Conservation (phyloP, 2,888 invertebrate species). For the Tenthredo amoena region DNA sequence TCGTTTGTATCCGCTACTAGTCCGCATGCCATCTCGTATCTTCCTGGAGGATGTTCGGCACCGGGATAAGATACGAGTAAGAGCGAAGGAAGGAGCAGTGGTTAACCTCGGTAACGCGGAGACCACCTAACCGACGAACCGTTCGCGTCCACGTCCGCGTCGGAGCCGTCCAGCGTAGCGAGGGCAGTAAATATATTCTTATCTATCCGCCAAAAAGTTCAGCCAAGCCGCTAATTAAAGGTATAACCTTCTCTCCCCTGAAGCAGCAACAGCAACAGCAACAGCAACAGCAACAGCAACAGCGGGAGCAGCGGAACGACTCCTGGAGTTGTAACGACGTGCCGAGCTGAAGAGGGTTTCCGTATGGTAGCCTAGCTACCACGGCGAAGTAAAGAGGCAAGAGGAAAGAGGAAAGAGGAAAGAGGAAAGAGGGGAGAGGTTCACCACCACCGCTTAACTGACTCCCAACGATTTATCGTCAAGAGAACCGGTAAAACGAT, state of each 20-base stretch:
- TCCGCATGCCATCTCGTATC: constrained; percentile 37
- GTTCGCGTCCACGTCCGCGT: not conserved
- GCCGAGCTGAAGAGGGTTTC: constrained; percentile 40
- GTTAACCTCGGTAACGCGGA: constrained; percentile 61
- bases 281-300: not conserved
- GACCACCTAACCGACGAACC: constrained; percentile 35
- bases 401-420: constrained; percentile 39
- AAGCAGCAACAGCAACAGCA: not conserved
- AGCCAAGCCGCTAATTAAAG: constrained; percentile 73
- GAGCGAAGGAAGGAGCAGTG: constrained; percentile 62
- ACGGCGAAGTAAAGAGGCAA: constrained; percentile 20
- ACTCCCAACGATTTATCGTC: constrained; percentile 39
- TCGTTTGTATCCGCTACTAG: constrained; percentile 16
- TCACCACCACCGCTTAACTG: constrained; percentile 37
- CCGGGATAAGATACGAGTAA: constrained; percentile 66
- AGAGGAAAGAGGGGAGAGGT: constrained; percentile 33
- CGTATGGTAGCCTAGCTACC: not conserved
- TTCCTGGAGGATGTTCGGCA: constrained; percentile 41
- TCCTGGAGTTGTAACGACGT: constrained; percentile 45
- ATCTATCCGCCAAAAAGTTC: constrained; percentile 74
- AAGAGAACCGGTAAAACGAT: constrained; percentile 44
- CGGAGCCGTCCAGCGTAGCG: not conserved
- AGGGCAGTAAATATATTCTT: constrained; percentile 71
- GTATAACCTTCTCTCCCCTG: constrained; percentile 65
- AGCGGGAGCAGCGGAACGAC: not conserved